Percentiles rank a stretch among this genome's conserved stretches.
phyloP scores from a whole-genome alignment of 2,888 invertebrate species.

The Aphodius sticticus region DNA sequence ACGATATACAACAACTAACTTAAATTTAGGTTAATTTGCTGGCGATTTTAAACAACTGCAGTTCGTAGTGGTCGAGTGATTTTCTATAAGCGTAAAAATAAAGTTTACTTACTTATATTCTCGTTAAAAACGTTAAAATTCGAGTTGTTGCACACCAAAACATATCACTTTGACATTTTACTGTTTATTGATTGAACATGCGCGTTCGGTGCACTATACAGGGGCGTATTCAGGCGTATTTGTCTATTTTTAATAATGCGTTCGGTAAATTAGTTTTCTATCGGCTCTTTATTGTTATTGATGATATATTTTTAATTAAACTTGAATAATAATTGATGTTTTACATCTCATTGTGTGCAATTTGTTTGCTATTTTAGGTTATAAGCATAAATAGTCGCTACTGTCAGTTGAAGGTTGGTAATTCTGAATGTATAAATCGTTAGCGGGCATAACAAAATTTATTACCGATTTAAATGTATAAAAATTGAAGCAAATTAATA shows the following conservation, averaged over 20 bases:
- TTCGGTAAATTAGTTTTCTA: not conserved
- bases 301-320: not conserved
- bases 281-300: constrained; percentile 11
- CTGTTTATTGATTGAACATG: constrained; percentile 31
- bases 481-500: too few relatives aligned
- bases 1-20: not conserved
- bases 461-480: too few relatives aligned
- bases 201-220: constrained; percentile 19
- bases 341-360: too few relatives aligned
- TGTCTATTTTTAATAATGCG: not conserved
- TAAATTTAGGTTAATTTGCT: not conserved
- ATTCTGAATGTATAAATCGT: too few relatives aligned
- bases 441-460: too few relatives aligned
- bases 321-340: too few relatives aligned
- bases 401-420: too few relatives aligned
- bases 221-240: constrained; percentile 27
- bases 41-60: not conserved
- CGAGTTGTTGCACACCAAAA: constrained; percentile 26
- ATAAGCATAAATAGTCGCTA: too few relatives aligned
- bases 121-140: constrained; percentile 10
- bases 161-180: constrained; percentile 35
- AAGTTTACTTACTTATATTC: not conserved
- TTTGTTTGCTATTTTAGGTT: too few relatives aligned
- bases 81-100: constrained; percentile 7
- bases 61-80: not conserved